Percentiles rank a stretch among this genome's conserved stretches.
Evolutionary conservation across 2,888 invertebrate genomes (phyloP).

Genomic region (Eledona agricola): DNA sequence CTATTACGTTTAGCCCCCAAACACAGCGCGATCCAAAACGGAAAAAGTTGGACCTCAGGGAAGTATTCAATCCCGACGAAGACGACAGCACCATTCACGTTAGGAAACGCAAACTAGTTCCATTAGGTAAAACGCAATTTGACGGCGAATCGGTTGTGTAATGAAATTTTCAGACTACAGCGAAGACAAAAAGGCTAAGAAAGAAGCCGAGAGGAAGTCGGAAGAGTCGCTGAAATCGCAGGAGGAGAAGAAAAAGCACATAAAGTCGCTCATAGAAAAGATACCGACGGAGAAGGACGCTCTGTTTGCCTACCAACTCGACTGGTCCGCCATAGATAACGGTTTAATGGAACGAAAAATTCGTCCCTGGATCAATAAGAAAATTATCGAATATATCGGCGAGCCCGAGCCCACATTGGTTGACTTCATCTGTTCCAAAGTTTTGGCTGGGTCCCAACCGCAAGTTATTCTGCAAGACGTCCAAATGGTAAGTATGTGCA

Average conservation of each 20-base stretch:
- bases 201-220: conserved; percentile 62
- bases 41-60: conserved; percentile 82
- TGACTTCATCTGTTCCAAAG: conserved; percentile 99
- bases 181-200: conserved; percentile 66
- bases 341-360: conserved; percentile 93
- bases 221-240: conserved; percentile 75
- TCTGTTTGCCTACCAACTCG: conserved; percentile 93
- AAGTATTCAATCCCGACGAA: conserved; percentile 88
- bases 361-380: conserved; percentile 99
- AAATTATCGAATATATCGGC: conserved; percentile 99
- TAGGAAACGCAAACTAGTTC: conserved; percentile 82
- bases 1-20: conserved; percentile 59
- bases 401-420: conserved; percentile 98
- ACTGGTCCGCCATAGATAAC: conserved; percentile 82
- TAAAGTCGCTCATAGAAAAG: conserved; percentile 96
- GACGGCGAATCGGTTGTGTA: not conserved
- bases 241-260: conserved; percentile 96
- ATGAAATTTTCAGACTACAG: conserved; percentile 70
- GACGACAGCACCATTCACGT: conserved; percentile 68
- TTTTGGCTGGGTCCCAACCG: conserved; percentile 91
- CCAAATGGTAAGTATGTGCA: conserved; percentile 81
- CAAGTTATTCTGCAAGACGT: conserved; percentile 97
- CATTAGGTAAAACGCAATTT: conserved; percentile 67
- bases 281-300: conserved; percentile 98
- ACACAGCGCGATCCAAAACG: conserved; percentile 65